Percentiles rank a stretch among this genome's conserved stretches.
Evolutionary conservation across 2,113 vertebrate genomes (phyloP).

Genomic region (Cricetomys ansorgei): DNA sequence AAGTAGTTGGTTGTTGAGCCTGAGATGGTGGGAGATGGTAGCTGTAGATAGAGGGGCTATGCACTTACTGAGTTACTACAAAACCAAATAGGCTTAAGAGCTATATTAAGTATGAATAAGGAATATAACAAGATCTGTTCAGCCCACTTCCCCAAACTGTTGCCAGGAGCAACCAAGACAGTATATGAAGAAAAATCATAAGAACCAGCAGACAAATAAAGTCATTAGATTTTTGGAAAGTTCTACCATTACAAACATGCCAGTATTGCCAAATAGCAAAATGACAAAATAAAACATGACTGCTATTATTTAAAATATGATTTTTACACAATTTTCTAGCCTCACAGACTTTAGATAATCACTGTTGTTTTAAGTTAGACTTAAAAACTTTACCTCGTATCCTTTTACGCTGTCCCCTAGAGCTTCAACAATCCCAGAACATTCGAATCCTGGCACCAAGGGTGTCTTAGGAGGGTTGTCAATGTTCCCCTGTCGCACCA

Average conservation of each 20-base stretch:
- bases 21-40: background rate
- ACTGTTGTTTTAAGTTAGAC: background rate
- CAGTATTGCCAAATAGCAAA: background rate
- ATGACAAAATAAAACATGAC: background rate
- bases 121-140: background rate
- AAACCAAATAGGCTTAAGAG: background rate
- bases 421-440: slow-evolving; percentile 97
- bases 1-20: background rate
- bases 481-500: slow-evolving; percentile 98
- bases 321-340: background rate
- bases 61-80: background rate
- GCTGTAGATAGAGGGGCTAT: background rate
- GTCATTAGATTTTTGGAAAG: background rate
- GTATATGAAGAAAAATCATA: background rate
- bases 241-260: background rate
- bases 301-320: background rate
- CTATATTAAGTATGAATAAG: background rate
- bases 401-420: slow-evolving; percentile 94
- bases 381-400: slow-evolving; percentile 92
- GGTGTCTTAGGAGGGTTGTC: slow-evolving; percentile 98
- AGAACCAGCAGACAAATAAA: background rate
- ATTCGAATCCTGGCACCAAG: slow-evolving; percentile 97
- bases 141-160: background rate
- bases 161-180: background rate
- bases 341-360: background rate